phyloP scores from a whole-genome alignment of 2,113 vertebrate genomes.

The Tenebrosternarchus preto region DNA sequence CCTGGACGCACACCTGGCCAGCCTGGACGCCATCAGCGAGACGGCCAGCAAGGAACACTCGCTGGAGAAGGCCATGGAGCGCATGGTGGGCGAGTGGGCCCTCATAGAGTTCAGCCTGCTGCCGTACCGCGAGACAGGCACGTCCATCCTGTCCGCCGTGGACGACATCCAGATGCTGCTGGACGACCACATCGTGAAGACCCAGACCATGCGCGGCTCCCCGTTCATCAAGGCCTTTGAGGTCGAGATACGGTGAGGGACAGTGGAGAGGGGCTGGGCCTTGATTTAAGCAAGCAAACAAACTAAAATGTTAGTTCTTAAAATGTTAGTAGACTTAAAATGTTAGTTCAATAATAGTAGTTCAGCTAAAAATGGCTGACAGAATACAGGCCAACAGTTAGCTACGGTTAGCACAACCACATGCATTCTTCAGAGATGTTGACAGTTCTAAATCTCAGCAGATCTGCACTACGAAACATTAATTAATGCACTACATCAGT shows the following conservation, averaged over 20 bases:
- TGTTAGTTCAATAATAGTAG: no score
- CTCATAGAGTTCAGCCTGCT: constrained; percentile 79
- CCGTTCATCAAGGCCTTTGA: constrained; percentile 85
- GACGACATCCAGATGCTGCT: constrained; percentile 86
- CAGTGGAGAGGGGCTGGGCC: background rate
- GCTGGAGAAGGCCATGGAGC: constrained; percentile 83
- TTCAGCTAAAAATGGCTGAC: no score
- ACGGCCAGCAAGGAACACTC: constrained; percentile 83
- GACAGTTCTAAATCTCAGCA: background rate
- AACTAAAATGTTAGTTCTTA: no score
- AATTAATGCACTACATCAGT: background rate
- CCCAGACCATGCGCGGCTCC: constrained; percentile 86
- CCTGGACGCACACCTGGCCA: constrained; percentile 75
- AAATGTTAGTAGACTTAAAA: no score
- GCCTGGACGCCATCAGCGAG: constrained; percentile 81
- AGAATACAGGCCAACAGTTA: no score
- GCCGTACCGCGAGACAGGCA: constrained; percentile 81
- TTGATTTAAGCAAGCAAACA: background rate
- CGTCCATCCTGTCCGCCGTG: constrained; percentile 80
- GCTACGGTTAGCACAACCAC: no score
- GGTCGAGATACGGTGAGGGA: constrained; percentile 76
- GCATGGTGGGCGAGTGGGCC: constrained; percentile 82
- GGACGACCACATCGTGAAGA: constrained; percentile 89
- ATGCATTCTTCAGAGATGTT: background rate
- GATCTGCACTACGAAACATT: background rate